A percentile compares a stretch with the other conserved stretches of the same genome.
Evolutionary conservation across 2,113 vertebrate species (phyloP).

Genomic region (Progne subis): DNA sequence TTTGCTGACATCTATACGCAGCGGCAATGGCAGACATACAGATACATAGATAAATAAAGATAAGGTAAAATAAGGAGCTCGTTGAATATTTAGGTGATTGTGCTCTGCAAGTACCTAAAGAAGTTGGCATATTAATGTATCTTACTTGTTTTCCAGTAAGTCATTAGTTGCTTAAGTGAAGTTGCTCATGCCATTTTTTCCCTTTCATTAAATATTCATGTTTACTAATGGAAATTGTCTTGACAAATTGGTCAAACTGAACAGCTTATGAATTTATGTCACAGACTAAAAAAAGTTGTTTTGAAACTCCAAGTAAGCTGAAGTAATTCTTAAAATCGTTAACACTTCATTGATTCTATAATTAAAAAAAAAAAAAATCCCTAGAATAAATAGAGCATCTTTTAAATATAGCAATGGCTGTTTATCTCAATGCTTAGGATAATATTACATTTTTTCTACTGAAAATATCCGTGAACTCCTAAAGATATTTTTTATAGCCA

Average conservation of each 20-base stretch:
- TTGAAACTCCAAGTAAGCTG: constrained; percentile 59
- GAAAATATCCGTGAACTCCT: background rate
- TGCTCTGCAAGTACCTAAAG: constrained; percentile 42
- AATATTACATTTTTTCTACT: background rate
- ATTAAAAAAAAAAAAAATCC: constrained; percentile 74
- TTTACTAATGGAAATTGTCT: constrained; percentile 80
- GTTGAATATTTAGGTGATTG: background rate
- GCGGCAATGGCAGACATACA: background rate
- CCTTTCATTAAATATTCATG: constrained; percentile 81
- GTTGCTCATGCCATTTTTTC: constrained; percentile 70
- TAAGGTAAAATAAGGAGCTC: background rate
- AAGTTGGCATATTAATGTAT: constrained; percentile 31
- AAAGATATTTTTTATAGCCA: background rate
- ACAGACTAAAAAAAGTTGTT: constrained; percentile 62
- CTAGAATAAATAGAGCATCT: constrained; percentile 65
- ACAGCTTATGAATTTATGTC: constrained; percentile 70
- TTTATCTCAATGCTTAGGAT: constrained; percentile 37
- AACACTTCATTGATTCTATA: constrained; percentile 77
- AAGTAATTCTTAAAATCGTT: constrained; percentile 74
- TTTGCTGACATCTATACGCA: background rate
- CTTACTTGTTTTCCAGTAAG: constrained; percentile 73
- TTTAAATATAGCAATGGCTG: constrained; percentile 23
- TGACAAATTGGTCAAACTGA: constrained; percentile 76
- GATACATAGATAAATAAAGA: background rate
- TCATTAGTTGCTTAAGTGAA: constrained; percentile 71